A percentile compares a stretch with the other conserved stretches of the same genome.
Conservation (phyloP, 2,888 invertebrate species). For the Hydriomena furcata region DNA sequence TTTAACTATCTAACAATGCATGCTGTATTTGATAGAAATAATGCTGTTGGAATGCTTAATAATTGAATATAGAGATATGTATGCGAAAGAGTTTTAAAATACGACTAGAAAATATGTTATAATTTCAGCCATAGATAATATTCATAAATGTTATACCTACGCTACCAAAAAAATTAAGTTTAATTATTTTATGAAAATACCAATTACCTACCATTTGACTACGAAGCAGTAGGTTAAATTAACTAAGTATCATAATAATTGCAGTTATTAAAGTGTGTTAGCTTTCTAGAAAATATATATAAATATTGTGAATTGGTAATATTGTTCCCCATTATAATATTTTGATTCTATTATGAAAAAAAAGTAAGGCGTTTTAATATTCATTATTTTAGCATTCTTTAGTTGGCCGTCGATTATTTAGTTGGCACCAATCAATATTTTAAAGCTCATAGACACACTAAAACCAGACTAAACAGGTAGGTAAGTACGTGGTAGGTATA, state of each 20-base stretch:
- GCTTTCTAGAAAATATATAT: slow-evolving; percentile 16
- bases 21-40: slow-evolving; percentile 46
- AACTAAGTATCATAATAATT: slow-evolving; percentile 29
- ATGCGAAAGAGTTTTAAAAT: slow-evolving; percentile 51
- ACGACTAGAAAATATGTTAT: slow-evolving; percentile 65
- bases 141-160: too few relatives aligned
- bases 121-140: too few relatives aligned
- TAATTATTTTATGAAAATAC: slow-evolving; percentile 12
- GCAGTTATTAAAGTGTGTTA: too few relatives aligned
- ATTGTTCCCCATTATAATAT: slow-evolving; percentile 69
- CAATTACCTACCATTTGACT: background rate
- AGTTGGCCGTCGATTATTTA: slow-evolving; percentile 44
- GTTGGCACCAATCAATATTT: slow-evolving; percentile 67
- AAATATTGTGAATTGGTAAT: slow-evolving; percentile 47
- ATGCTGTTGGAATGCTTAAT: slow-evolving; percentile 71
- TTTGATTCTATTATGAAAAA: slow-evolving; percentile 41
- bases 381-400: slow-evolving; percentile 39
- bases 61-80: slow-evolving; percentile 71
- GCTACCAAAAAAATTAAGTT: too few relatives aligned
- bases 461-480: slow-evolving; percentile 12
- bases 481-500: background rate
- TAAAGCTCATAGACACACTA: slow-evolving; percentile 40
- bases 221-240: background rate
- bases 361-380: slow-evolving; percentile 37
- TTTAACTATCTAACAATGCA: slow-evolving; percentile 35